Conservation (phyloP, 1,140 invertebrate genomes). For the Hylaeus volcanicus region DNA sequence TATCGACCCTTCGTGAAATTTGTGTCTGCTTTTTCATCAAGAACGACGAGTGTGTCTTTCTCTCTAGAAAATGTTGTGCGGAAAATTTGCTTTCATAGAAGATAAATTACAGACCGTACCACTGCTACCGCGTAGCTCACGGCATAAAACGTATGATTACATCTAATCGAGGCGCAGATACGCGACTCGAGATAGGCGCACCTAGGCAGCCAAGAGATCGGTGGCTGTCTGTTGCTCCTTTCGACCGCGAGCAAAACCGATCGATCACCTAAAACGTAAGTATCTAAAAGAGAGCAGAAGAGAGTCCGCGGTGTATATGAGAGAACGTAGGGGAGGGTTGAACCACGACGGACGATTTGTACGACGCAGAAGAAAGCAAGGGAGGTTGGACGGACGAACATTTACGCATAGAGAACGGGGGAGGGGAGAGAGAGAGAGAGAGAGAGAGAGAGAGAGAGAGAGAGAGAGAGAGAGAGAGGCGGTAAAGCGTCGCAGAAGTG, state of each 20-base stretch:
- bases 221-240: slow-evolving; percentile 5
- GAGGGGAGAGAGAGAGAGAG: neutral
- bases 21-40: too few relatives aligned
- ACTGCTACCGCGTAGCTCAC: slow-evolving; percentile 35
- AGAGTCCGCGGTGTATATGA: slow-evolving; percentile 8
- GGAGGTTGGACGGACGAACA: neutral
- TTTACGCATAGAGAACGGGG: neutral
- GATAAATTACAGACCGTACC: neutral
- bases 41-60: too few relatives aligned
- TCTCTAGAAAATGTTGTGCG: too few relatives aligned
- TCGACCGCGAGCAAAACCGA: neutral
- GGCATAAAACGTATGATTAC: slow-evolving; percentile 46
- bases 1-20: too few relatives aligned
- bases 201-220: slow-evolving; percentile 23
- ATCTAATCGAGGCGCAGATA: slow-evolving; percentile 24
- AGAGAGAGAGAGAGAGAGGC: neutral
- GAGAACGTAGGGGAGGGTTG: neutral
- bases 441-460: neutral
- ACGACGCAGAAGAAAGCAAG: neutral
- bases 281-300: neutral
- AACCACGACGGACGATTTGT: neutral
- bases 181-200: neutral
- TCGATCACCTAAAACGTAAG: neutral
- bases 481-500: slow-evolving; percentile 37
- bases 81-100: too few relatives aligned